Conservation (phyloP, 2,797 vertebrate species). For the Tragelaphus eurycerus region DNA sequence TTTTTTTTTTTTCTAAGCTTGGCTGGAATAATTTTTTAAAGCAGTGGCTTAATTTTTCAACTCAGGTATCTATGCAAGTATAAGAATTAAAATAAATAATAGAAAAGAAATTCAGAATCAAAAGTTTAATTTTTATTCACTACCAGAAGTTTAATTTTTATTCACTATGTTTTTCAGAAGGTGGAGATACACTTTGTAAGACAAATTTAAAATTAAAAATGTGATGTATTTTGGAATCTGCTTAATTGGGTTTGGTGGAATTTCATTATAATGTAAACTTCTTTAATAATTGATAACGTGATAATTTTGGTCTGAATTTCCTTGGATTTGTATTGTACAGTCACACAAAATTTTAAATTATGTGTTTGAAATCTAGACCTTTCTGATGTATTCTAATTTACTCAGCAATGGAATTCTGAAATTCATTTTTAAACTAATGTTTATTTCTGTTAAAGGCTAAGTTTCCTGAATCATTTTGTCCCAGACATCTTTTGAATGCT, state of each 20-base stretch:
- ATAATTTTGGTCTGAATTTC: neutral
- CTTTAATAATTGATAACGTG: constrained; percentile 4
- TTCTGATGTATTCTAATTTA: neutral
- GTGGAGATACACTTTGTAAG: neutral
- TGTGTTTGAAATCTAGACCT: constrained; percentile 5
- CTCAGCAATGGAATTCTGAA: neutral
- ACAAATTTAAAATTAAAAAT: constrained; percentile 16
- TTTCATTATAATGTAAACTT: constrained; percentile 33
- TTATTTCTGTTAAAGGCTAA: constrained; percentile 10
- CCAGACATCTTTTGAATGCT: neutral
- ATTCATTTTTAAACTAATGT: neutral
- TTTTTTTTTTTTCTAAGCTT: neutral
- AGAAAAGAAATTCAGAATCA: constrained; percentile 20
- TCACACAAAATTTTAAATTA: neutral
- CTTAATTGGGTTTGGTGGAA: neutral
- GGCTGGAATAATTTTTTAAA: constrained; percentile 37
- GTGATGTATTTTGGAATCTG: neutral
- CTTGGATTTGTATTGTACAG: neutral
- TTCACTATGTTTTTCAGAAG: neutral
- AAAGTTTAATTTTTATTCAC: constrained; percentile 6
- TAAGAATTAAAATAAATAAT: constrained; percentile 20
- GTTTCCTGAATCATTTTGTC: constrained; percentile 25
- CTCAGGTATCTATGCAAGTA: neutral
- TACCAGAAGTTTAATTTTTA: neutral
- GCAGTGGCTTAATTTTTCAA: neutral